Evolutionary conservation across 2,888 invertebrate genomes (phyloP).

Genomic region (Acanthosoma haemorrhoidale): DNA sequence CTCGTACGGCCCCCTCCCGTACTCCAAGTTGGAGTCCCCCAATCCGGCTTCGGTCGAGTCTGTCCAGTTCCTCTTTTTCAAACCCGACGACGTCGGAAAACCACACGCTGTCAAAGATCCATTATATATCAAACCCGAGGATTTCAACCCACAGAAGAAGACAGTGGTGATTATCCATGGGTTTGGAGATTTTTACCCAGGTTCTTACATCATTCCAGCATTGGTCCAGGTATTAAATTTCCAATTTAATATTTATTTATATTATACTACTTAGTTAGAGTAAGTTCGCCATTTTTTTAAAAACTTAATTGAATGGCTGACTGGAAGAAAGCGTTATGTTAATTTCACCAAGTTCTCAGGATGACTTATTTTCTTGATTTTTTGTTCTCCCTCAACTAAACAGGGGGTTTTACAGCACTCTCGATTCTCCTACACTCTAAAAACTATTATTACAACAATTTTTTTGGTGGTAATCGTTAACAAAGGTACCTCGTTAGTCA

Average conservation of each 20-base stretch:
- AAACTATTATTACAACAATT: no score
- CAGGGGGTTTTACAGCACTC: no score
- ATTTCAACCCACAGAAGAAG: neutral
- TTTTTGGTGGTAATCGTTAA: no score
- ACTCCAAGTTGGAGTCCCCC: neutral
- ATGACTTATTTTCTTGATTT: no score
- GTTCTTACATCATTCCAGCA: slow-evolving; percentile 43
- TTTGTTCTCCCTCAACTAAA: no score
- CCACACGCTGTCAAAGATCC: neutral
- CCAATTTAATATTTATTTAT: neutral
- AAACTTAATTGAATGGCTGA: no score
- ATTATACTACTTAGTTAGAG: no score
- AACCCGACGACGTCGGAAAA: neutral
- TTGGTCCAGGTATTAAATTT: slow-evolving; percentile 40
- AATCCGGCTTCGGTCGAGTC: neutral
- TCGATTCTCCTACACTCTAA: no score
- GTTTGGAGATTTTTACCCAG: slow-evolving; percentile 43
- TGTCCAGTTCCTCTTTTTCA: neutral
- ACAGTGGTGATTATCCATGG: slow-evolving; percentile 43
- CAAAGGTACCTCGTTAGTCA: no score
- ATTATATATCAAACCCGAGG: neutral
- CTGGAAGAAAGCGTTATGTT: no score
- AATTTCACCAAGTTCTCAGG: no score
- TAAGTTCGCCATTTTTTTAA: no score
- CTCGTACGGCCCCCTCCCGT: neutral